Conservation (phyloP, 2,113 vertebrate species). For the Carlito syrichta region DNA sequence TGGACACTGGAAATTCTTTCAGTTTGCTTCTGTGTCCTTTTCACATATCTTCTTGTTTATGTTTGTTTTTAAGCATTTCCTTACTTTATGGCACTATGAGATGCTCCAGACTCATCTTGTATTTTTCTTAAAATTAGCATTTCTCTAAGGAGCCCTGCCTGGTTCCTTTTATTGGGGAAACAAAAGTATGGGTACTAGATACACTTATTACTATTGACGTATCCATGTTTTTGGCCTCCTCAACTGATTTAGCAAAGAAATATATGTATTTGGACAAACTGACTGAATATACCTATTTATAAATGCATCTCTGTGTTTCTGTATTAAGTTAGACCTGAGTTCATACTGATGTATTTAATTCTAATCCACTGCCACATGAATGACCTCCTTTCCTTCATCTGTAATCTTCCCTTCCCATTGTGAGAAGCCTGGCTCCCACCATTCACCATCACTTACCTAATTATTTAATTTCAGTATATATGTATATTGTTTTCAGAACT, state of each 20-base stretch:
- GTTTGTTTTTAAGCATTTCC: background rate
- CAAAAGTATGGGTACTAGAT: accelerated
- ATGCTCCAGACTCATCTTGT: background rate
- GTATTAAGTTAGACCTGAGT: background rate
- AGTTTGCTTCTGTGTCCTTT: background rate
- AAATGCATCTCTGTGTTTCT: background rate
- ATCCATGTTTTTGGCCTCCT: background rate
- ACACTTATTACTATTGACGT: accelerated
- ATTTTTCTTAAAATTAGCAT: background rate
- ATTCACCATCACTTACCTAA: too few relatives aligned
- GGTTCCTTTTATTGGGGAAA: background rate
- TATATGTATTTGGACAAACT: background rate
- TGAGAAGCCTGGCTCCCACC: background rate
- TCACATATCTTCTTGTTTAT: background rate
- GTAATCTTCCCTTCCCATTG: background rate
- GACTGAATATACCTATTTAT: background rate
- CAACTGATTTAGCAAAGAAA: background rate
- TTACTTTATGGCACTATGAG: background rate
- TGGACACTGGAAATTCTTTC: background rate
- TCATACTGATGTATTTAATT: background rate
- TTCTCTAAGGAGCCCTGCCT: background rate
- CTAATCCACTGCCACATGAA: background rate
- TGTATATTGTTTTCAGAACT: too few relatives aligned
- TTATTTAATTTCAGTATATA: too few relatives aligned
- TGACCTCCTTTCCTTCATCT: too few relatives aligned